Base-by-base conservation (phyloP, 2,797 vertebrate species). In the Sebastiscus albofasciatus region DNA sequence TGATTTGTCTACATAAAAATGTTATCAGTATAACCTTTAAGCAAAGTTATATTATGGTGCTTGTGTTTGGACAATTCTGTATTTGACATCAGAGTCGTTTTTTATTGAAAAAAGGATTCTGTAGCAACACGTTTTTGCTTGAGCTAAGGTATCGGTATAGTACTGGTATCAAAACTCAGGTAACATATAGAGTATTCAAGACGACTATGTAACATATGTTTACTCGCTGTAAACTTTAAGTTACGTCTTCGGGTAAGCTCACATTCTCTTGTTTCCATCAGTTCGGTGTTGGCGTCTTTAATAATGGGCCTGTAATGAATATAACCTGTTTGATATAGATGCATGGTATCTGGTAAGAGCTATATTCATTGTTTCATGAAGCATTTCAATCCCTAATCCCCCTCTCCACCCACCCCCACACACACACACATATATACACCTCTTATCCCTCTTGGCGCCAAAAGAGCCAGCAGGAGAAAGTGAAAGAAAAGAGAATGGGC, bases 401-500 rank as follows among this genome's bases (percentile, higher is more conserved):
- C 79, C 72, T 55, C 79, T 67, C 65, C 70, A 75, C 73, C 71
- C 86, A 65, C 77, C 13, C 80, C 68, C 33, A 34, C 80, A 73
- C 77, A 70, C 64, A 85, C 65, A 79, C 59, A 69, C 12, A 78
- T 8, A 68, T n/a, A 82, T 72, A 78, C 13, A 84, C 73, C 56
- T 83, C 83, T 86, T 66, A 87, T 83, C 83, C 87, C 87, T 84
- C 86, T 91, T 90, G 49, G 90, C 87, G 79, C 88, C 93, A 86
- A 95, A 93, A 93, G 92, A 89, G 88, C 85, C 92, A 85, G 82
- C 87, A 90, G 90, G 80, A 90, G 87, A 83, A 84, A 67, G 8
- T 86, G 82, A 92, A 92, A 90, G 89, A 81, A 91, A 91, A 84
- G 88, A 92, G 92, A 92, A 92, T 78, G 75, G 90, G 69, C 81